Evolutionary conservation across 2,797 vertebrate genomes (phyloP).

Genomic region (Mus spretus): DNA sequence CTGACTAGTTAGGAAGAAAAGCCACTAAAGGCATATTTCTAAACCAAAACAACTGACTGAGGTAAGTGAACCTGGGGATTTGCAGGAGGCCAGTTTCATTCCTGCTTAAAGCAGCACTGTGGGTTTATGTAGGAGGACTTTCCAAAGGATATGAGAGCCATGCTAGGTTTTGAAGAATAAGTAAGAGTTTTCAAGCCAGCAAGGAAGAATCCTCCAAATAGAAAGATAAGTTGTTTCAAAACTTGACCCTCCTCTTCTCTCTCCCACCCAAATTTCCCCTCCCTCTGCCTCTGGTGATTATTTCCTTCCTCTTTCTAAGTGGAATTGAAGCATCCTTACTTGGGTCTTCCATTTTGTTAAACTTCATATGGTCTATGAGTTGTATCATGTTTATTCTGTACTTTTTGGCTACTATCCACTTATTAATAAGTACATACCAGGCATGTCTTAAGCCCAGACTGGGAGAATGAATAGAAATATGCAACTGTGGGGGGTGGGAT

Average conservation of each 20-base stretch:
- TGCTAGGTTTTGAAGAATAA: neutral
- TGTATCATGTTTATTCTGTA: neutral
- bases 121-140: neutral
- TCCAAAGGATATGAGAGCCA: neutral
- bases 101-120: neutral
- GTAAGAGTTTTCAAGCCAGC: neutral
- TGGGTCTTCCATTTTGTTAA: neutral
- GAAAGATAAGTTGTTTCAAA: neutral
- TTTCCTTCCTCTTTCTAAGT: neutral
- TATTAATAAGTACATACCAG: neutral
- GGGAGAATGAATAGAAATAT: neutral
- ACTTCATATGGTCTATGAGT: neutral
- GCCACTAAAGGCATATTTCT: neutral
- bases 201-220: neutral
- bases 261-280: neutral
- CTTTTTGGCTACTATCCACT: neutral
- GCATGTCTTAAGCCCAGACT: neutral
- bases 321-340: neutral
- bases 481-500: neutral
- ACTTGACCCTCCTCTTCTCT: neutral
- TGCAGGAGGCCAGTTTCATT: neutral
- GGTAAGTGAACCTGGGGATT: neutral
- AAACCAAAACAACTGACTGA: neutral
- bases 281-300: neutral
- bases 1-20: neutral